These are phyloP conservation scores for Periplaneta americana DNA, from an alignment of 1,140 invertebrate genomes.

Conservation along the genomic window DNA sequence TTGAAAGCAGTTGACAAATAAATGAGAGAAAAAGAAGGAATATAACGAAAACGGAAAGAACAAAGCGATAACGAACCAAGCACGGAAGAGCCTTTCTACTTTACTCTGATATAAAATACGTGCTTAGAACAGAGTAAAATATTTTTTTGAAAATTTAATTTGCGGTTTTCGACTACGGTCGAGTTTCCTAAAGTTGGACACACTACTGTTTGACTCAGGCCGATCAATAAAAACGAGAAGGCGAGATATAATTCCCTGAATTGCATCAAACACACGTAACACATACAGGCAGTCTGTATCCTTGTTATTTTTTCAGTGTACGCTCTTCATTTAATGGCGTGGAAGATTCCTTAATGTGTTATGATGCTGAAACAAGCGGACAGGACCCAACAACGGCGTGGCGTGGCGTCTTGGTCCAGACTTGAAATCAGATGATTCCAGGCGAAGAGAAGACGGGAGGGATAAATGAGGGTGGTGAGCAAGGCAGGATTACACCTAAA, in stretches of 20 bases:
- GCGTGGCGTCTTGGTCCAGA: neutral
- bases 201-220: neutral
- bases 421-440: neutral
- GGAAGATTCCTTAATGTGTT: neutral
- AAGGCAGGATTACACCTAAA: neutral
- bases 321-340: neutral
- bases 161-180: too few relatives aligned
- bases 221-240: neutral
- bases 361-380: neutral
- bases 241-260: neutral
- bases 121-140: too few relatives aligned
- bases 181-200: too few relatives aligned
- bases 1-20: too few relatives aligned
- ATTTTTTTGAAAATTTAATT: too few relatives aligned
- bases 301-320: neutral
- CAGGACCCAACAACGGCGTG: neutral
- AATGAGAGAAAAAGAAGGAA: too few relatives aligned
- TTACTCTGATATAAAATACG: too few relatives aligned
- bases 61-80: too few relatives aligned
- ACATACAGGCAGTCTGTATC: neutral
- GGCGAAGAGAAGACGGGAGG: neutral
- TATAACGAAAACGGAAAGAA: too few relatives aligned
- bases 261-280: neutral
- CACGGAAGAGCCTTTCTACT: too few relatives aligned
- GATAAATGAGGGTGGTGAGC: neutral